These are phyloP conservation scores for Dichetophora obliterata DNA, from an alignment of 2,888 invertebrate genomes.

Conservation along the genomic window DNA sequence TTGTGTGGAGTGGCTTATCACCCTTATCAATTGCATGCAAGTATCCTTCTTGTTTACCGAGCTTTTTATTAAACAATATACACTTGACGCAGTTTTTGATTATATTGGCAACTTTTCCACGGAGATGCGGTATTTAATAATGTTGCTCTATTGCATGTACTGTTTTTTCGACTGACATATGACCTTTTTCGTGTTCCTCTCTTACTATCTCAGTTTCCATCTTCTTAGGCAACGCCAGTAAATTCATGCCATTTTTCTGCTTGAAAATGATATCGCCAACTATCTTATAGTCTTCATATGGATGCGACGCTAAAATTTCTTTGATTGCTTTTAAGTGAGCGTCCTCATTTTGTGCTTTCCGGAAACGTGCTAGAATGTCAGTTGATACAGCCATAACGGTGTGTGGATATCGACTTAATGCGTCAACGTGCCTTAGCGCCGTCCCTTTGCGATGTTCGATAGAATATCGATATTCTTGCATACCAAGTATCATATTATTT, in stretches of 20 bases:
- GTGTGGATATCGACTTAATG: constrained; percentile 10
- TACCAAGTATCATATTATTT: too few relatives aligned
- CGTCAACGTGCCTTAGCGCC: constrained; percentile 29
- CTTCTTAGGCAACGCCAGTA: constrained; percentile 4
- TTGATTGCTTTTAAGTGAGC: constrained; percentile 14
- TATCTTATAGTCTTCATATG: constrained; percentile 15
- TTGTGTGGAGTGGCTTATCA: too few relatives aligned
- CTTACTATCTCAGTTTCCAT: constrained; percentile 20
- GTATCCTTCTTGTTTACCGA: too few relatives aligned
- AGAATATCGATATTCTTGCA: too few relatives aligned
- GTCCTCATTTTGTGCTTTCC: constrained; percentile 19
- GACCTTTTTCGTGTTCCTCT: constrained; percentile 20
- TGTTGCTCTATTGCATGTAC: constrained; percentile 20
- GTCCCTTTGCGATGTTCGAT: too few relatives aligned
- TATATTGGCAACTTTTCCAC: constrained; percentile 13
- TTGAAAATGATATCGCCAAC: constrained; percentile 15
- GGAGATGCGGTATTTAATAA: constrained; percentile 14
- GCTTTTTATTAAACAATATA: too few relatives aligned
- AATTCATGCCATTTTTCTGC: neutral
- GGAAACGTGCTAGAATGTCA: constrained; percentile 10
- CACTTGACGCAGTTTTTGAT: constrained; percentile 24
- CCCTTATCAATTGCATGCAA: too few relatives aligned
- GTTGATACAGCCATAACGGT: neutral
- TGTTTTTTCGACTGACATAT: constrained; percentile 27
- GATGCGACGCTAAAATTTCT: constrained; percentile 6